phyloP scores from a whole-genome alignment of 2,888 invertebrate genomes.

The Aradus depressus region DNA sequence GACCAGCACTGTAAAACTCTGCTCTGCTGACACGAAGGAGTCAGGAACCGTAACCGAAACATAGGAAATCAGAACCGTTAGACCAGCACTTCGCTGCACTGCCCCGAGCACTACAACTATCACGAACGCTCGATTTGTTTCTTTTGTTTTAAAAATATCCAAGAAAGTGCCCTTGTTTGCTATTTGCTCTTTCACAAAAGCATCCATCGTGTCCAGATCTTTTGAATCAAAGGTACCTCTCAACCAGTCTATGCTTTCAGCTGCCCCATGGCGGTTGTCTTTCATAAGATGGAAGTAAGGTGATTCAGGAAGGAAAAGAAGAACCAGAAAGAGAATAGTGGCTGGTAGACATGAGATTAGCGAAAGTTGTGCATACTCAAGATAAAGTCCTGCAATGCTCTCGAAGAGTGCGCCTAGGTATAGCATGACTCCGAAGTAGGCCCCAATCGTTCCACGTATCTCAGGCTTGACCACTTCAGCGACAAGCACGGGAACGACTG shows the following conservation, averaged over 20 bases:
- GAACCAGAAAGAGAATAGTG: conserved; percentile 40
- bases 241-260: conserved; percentile 21
- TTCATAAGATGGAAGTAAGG: conserved; percentile 49
- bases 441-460: conserved; percentile 28
- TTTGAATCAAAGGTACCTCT: conserved; percentile 13
- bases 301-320: conserved; percentile 50
- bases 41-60: conserved; percentile 27
- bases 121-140: conserved; percentile 25
- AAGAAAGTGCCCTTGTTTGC: conserved; percentile 16
- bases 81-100: conserved; percentile 26
- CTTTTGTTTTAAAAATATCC: conserved; percentile 24
- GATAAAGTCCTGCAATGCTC: conserved; percentile 26
- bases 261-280: conserved; percentile 33
- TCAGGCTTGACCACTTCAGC: conserved; percentile 30
- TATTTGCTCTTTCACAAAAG: conserved; percentile 23
- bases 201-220: conserved; percentile 19
- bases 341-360: conserved; percentile 40
- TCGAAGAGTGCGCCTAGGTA: conserved; percentile 29
- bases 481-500: conserved; percentile 30
- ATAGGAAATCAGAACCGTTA: conserved; percentile 28
- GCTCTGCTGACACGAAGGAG: conserved; percentile 17
- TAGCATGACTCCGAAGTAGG: conserved; percentile 28
- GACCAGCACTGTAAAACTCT: conserved; percentile 26
- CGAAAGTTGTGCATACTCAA: conserved; percentile 37
- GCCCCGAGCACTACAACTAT: conserved; percentile 23